These are phyloP conservation scores for Stomorhina lunata DNA, from an alignment of 2,888 invertebrate species.

Conservation along the genomic window DNA sequence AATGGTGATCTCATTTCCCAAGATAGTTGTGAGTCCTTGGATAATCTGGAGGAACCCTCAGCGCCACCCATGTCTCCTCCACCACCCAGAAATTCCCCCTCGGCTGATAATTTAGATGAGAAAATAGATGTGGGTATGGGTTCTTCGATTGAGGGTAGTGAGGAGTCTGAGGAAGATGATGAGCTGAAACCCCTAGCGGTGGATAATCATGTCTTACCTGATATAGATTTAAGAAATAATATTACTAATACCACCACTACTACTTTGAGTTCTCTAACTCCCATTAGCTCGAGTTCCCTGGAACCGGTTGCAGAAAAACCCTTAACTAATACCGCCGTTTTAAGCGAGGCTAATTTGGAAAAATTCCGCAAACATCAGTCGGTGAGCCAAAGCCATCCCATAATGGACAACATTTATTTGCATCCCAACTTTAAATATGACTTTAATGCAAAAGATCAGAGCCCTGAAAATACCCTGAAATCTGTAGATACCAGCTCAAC, in stretches of 20 bases:
- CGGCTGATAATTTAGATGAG: conserved; percentile 70
- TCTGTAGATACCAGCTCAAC: conserved; percentile 68
- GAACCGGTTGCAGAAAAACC: background rate
- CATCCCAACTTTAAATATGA: conserved; percentile 75
- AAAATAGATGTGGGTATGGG: conserved; percentile 75
- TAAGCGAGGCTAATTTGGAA: conserved; percentile 77
- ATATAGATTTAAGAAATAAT: conserved; percentile 69
- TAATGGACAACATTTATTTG: conserved; percentile 75
- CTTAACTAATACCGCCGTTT: conserved; percentile 62
- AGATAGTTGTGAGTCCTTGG: conserved; percentile 61
- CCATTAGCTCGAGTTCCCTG: background rate
- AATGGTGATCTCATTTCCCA: conserved; percentile 57
- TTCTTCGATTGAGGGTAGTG: conserved; percentile 75
- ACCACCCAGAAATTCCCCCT: conserved; percentile 65
- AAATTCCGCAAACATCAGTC: conserved; percentile 74
- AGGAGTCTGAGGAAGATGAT: conserved; percentile 79
- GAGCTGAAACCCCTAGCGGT: conserved; percentile 79
- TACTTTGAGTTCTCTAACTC: background rate
- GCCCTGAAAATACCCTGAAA: conserved; percentile 18
- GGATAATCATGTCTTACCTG: conserved; percentile 77
- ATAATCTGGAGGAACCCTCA: conserved; percentile 64
- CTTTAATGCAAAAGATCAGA: conserved; percentile 38
- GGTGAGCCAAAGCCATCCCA: conserved; percentile 56
- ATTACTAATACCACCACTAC: background rate
- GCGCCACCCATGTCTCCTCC: conserved; percentile 70